Evolutionary conservation across 35 echinoderm and acorn worm species (phyloP).

Genomic region (Lytechinus pictus): DNA sequence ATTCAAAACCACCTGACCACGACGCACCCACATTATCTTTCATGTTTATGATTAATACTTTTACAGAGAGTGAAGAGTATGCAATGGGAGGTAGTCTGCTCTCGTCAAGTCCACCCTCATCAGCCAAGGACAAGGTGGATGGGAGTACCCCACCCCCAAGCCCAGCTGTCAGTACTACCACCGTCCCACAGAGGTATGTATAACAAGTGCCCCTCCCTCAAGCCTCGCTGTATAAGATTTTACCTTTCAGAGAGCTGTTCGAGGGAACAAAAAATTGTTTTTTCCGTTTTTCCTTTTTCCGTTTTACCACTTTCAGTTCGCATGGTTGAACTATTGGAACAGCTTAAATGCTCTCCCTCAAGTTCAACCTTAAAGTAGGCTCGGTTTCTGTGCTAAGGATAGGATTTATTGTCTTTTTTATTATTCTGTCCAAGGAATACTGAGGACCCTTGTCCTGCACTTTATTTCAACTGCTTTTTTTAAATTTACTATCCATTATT

Average conservation of each 20-base stretch:
- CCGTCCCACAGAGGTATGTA: slow-evolving; percentile 19
- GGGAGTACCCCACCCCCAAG: slow-evolving; percentile 85
- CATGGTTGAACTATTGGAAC: no score
- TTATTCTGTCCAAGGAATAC: no score
- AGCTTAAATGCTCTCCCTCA: no score
- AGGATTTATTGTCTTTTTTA: no score
- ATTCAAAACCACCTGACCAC: no score
- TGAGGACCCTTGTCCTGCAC: no score
- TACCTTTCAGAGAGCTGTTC: neutral
- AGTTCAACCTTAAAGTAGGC: no score
- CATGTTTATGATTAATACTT: neutral
- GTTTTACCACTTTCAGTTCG: neutral
- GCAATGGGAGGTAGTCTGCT: slow-evolving; percentile 51
- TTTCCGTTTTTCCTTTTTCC: neutral
- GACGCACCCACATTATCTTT: neutral
- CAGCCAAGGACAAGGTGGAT: slow-evolving; percentile 58
- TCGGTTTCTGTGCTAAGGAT: no score
- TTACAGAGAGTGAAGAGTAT: slow-evolving; percentile 72
- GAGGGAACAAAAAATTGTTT: neutral
- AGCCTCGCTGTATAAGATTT: slow-evolving; percentile 6
- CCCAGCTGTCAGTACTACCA: slow-evolving; percentile 72
- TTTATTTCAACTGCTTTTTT: no score
- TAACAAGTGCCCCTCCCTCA: neutral
- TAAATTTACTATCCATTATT: no score
- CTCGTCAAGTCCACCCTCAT: slow-evolving; percentile 82